Evolutionary conservation across 2,888 invertebrate species (phyloP).

Genomic region (Mycalesis mineus): DNA sequence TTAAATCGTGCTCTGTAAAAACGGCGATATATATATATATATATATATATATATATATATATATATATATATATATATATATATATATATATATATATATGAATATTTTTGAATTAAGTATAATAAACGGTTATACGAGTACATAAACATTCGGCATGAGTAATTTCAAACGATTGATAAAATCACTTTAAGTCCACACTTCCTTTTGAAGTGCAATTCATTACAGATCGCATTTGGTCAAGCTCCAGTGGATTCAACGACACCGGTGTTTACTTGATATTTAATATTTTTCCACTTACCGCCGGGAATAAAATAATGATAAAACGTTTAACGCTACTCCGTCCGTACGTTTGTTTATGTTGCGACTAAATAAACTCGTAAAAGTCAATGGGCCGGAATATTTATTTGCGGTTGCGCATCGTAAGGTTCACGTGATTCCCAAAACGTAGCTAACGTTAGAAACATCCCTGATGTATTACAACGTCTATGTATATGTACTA

Average conservation of each 20-base stretch:
- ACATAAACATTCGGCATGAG: too few species aligned
- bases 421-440: slow-evolving; percentile 7
- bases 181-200: too few species aligned
- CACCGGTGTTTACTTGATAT: slow-evolving; percentile 4
- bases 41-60: too few species aligned
- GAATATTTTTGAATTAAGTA: too few species aligned
- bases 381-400: slow-evolving; percentile 11
- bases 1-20: too few species aligned
- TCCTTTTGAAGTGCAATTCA: not conserved
- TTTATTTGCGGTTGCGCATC: slow-evolving; percentile 16
- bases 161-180: too few species aligned
- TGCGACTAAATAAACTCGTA: slow-evolving; percentile 20
- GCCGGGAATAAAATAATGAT: slow-evolving; percentile 12
- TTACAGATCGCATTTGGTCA: not conserved
- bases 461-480: too few species aligned
- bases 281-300: slow-evolving; percentile 12
- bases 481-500: too few species aligned
- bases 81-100: too few species aligned
- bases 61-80: too few species aligned
- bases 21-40: too few species aligned
- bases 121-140: too few species aligned
- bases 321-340: slow-evolving; percentile 2
- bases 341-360: slow-evolving; percentile 20
- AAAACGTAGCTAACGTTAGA: not conserved
- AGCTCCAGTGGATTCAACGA: not conserved